These are phyloP conservation scores for Drymonia ruficornis DNA, from an alignment of 2,888 invertebrate species.

Conservation along the genomic window DNA sequence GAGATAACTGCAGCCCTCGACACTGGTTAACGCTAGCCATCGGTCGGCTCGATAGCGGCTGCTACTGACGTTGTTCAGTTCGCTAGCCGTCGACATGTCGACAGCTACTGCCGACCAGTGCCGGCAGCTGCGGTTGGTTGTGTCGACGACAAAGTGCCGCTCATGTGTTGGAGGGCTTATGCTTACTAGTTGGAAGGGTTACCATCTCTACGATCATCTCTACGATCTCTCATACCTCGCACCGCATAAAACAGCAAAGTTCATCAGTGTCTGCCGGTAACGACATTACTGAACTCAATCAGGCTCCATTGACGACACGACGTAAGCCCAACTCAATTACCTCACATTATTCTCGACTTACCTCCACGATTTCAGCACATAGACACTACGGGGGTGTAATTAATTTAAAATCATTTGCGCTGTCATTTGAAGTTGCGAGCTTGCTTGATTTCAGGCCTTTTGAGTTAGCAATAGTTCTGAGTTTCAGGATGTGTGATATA, in stretches of 20 bases:
- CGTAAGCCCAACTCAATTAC: slow-evolving; percentile 75
- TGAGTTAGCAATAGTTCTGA: background rate
- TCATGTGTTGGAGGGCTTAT: too few species aligned
- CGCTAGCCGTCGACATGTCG: too few species aligned
- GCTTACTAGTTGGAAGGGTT: too few species aligned
- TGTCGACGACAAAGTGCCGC: too few species aligned
- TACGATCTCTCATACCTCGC: slow-evolving; percentile 18
- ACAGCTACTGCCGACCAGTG: too few species aligned
- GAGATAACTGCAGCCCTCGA: too few species aligned
- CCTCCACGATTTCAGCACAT: slow-evolving; percentile 19
- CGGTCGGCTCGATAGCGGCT: too few species aligned
- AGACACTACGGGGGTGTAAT: slow-evolving; percentile 1
- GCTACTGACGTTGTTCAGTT: too few species aligned
- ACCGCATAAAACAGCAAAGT: slow-evolving; percentile 57
- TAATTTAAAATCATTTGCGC: background rate
- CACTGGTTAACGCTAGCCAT: too few species aligned
- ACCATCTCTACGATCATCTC: too few species aligned
- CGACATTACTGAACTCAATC: slow-evolving; percentile 77
- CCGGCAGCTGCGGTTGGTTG: too few species aligned
- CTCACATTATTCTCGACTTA: slow-evolving; percentile 66
- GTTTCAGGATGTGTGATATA: background rate
- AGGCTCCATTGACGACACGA: slow-evolving; percentile 73
- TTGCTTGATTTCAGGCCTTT: background rate
- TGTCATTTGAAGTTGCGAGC: background rate
- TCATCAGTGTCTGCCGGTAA: slow-evolving; percentile 76